Base-by-base conservation (phyloP, 2,888 invertebrate species). In the Hypena proboscidalis region DNA sequence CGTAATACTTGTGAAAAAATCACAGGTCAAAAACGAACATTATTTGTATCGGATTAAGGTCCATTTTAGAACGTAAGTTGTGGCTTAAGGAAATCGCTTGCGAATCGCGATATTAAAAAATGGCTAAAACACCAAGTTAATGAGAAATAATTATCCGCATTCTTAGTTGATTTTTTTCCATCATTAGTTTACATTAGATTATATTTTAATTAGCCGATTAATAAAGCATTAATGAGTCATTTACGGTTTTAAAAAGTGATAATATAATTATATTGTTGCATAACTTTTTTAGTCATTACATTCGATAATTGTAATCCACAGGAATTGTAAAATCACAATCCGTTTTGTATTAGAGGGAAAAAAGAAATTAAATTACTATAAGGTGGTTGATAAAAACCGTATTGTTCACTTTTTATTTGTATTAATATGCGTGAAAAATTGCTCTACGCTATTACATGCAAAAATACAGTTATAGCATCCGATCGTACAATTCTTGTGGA, bases 11-110 rank as follows among this genome's bases (percentile, higher is more conserved):
- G n/a, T n/a, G n/a, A n/a, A n/a, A n/a, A 13, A 29, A 14, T 38
- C 11, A 13, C 15, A 32, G 26, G 15, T 17, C 19, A 2, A 50
- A 36, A 38, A 10, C 26, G 15, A 40, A 13, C 34, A 21, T 32
- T 35, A 37, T 13, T n/a, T 39, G 14, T 23, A 39, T 41, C 30
- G 11, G 4, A 9, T 23, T 55, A 62, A 58, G 57, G 62, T 64
- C 52, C 52, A 58, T 38, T 59, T 45, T 54, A 29, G 38, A 58
- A 56, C 34, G 45, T 39, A 46, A 36, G 22, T 43, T 41, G 41
- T 53, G 31, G 22, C 35, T 34, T 40, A 57, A 38, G 23, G 32
- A 40, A 26, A 22, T 42, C 9, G 26, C 40, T 48, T 44, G 45
- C 43, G 38, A 37, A 36, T 38, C 8, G 23, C 27, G 3, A 26